Evolutionary conservation across 2,888 invertebrate species (phyloP).

Genomic region (Synanthedon myopaeformis): DNA sequence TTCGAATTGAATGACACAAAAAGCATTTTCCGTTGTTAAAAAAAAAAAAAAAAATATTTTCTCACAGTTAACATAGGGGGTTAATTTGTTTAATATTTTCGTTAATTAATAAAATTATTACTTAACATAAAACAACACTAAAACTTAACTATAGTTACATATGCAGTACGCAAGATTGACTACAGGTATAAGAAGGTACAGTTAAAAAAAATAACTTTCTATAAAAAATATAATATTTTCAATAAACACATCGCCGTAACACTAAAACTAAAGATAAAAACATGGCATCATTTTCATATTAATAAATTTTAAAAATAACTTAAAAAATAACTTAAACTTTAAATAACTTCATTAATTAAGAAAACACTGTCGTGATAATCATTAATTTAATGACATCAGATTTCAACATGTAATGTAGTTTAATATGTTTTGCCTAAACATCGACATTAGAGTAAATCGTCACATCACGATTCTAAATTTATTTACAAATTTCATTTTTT

Average conservation of each 20-base stretch:
- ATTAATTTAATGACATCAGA: constrained; percentile 1
- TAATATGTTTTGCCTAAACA: constrained; percentile 40
- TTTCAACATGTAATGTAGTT: constrained; percentile 3
- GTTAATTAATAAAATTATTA: constrained; percentile 22
- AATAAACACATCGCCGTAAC: constrained; percentile 55
- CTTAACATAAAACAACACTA: constrained; percentile 62
- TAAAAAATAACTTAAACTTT: constrained; percentile 26
- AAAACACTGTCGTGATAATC: constrained; percentile 32
- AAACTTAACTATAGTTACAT: constrained; percentile 52
- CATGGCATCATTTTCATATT: constrained; percentile 59
- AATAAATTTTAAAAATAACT: constrained; percentile 5
- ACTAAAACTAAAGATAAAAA: constrained; percentile 53
- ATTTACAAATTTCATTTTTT: constrained; percentile 43
- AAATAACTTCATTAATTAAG: constrained; percentile 2
- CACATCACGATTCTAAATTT: constrained; percentile 60
- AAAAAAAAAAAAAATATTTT: constrained; percentile 36
- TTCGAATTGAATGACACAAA: constrained; percentile 64
- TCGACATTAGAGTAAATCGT: constrained; percentile 47
- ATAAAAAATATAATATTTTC: constrained; percentile 63
- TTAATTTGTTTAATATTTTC: constrained; percentile 43
- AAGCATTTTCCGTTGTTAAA: constrained; percentile 68
- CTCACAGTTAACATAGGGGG: constrained; percentile 45
- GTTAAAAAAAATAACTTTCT: constrained; percentile 53
- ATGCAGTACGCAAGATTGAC: constrained; percentile 44
- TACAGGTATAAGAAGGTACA: constrained; percentile 46